Evolutionary conservation across 2,797 vertebrate genomes (phyloP).

Genomic region (Sebastes diaconus): DNA sequence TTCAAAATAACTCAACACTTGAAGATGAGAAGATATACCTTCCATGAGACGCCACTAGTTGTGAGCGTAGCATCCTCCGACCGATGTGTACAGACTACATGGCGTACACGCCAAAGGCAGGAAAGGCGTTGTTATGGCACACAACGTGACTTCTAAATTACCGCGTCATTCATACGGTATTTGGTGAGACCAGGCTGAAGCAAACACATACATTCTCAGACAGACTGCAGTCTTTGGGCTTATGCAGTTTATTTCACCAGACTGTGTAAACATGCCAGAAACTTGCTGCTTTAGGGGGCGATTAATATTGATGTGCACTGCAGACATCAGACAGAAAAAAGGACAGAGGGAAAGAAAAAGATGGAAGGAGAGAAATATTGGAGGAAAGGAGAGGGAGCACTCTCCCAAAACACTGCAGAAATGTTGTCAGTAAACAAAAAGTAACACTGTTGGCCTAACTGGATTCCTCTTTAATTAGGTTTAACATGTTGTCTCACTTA

Average conservation of each 20-base stretch:
- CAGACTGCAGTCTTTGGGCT: conserved; percentile 15
- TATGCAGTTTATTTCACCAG: conserved; percentile 29
- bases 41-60: too few relatives aligned
- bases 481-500: neutral
- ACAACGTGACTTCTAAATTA: neutral
- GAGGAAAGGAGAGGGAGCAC: conserved; percentile 12
- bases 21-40: too few relatives aligned
- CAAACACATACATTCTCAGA: neutral
- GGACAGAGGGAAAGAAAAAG: conserved; percentile 21
- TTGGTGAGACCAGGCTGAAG: neutral
- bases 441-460: conserved; percentile 26
- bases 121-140: neutral
- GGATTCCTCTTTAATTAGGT: conserved; percentile 69
- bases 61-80: too few relatives aligned
- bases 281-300: conserved; percentile 50
- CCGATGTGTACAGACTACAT: neutral
- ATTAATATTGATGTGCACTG: conserved; percentile 67
- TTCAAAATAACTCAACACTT: too few relatives aligned
- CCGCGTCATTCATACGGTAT: too few relatives aligned
- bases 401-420: conserved; percentile 63
- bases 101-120: neutral
- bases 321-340: conserved; percentile 53
- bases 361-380: neutral
- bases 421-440: conserved; percentile 72
- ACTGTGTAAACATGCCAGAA: conserved; percentile 58